Evolutionary conservation across 2,888 invertebrate species (phyloP).

Genomic region (Esperia sulphurella): DNA sequence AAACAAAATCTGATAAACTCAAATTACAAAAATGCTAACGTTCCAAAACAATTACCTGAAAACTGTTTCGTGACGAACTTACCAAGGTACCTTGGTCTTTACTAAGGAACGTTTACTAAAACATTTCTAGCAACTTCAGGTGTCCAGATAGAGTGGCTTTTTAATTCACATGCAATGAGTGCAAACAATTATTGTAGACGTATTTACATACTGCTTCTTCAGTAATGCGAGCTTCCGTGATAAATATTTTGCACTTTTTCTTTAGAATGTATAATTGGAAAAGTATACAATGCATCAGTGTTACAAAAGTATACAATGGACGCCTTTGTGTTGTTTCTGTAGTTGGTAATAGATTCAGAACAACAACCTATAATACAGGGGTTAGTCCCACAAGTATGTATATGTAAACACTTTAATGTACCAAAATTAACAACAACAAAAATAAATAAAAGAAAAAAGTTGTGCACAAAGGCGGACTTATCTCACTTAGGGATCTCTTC

Average conservation of each 20-base stretch:
- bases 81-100: slow-evolving; percentile 12
- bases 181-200: slow-evolving; percentile 23
- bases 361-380: too few relatives aligned
- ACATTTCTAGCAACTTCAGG: not conserved
- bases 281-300: not conserved
- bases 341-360: too few relatives aligned
- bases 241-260: not conserved
- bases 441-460: too few relatives aligned
- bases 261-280: not conserved
- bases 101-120: not conserved
- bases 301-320: too few relatives aligned
- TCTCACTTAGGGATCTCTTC: too few relatives aligned
- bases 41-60: slow-evolving; percentile 7
- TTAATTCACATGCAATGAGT: slow-evolving; percentile 22
- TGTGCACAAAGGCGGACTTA: too few relatives aligned
- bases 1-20: not conserved
- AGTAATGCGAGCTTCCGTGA: slow-evolving; percentile 3
- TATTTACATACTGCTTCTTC: not conserved
- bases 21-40: slow-evolving; percentile 6
- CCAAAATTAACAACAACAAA: too few relatives aligned
- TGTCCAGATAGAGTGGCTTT: slow-evolving; percentile 18
- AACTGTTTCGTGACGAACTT: slow-evolving; percentile 13
- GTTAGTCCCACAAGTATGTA: too few relatives aligned
- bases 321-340: too few relatives aligned
- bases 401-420: too few relatives aligned